Base-by-base conservation (phyloP, 2,797 vertebrate species). In the Cynopterus sphinx region DNA sequence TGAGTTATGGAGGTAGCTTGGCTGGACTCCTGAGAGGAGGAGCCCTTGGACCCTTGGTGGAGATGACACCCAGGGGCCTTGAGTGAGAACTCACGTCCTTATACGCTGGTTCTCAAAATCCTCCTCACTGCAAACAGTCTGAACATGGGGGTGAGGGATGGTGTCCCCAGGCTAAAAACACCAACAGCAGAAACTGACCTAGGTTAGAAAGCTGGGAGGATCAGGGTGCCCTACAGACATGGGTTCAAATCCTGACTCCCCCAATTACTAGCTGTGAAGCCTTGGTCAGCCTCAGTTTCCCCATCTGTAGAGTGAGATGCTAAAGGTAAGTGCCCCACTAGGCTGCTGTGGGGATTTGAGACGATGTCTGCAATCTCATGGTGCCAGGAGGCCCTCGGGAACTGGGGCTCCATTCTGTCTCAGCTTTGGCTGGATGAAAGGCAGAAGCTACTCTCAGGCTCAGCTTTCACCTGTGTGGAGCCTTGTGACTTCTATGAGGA, bases 171-270 rank as follows among this genome's bases (percentile, higher is more conserved):
- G n/a, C 4, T 26, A 16, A 15, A 68, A 22, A 83, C 13, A 3
- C 31, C 6, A 36, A 1, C 10, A 1, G 36, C 46, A 63, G 51
- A 78, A 36, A n/a, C 24, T 2, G 9, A n/a, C 36, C 5, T 5
- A 88, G 49, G 15, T 0, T 8, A 7, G 59, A 31, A 63, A 43
- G 75, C n/a, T 8, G 16, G 41, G 67, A 81, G 4, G 43, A 7
- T 0, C 0, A 9, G 9, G 5, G 1, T 6, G 22, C 31, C n/a
- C 12, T 19, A 6, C 31, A 49, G 55, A 31, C 0, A 0, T 15
- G 41, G 3, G 26, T 77, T 71, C 57, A 21, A 41, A 17, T 49
- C 79, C 88, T 49, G n/a, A 9, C 57, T 33, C 41, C 43, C n/a
- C 51, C 0, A 2, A 11, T 16, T 46, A 2, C 1, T 13, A 24